Evolutionary conservation across 2,888 invertebrate genomes (phyloP).

Genomic region (Oxytorus armatus): DNA sequence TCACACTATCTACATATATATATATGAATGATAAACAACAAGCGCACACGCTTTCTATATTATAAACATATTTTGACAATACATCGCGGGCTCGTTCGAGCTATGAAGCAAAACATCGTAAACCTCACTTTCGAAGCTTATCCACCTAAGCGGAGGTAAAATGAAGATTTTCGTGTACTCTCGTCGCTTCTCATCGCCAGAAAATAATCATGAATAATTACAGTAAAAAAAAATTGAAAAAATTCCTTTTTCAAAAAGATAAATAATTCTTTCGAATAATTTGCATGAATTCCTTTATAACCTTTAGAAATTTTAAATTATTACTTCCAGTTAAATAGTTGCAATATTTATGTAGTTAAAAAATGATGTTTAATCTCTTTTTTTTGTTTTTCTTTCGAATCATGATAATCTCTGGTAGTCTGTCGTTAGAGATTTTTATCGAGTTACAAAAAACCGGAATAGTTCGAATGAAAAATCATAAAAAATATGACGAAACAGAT

Average conservation of each 20-base stretch:
- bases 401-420: no score
- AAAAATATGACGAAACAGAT: no score
- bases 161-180: conserved; percentile 27
- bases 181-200: conserved; percentile 1
- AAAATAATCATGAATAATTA: conserved; percentile 34
- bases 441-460: no score
- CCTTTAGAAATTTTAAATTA: no score
- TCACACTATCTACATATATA: background rate
- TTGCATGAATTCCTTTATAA: no score
- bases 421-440: no score
- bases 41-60: conserved; percentile 20
- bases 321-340: no score
- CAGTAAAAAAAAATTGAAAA: background rate
- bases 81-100: conserved; percentile 73
- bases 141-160: conserved; percentile 64
- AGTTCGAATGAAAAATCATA: no score
- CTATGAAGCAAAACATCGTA: conserved; percentile 78
- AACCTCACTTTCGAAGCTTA: conserved; percentile 76
- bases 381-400: no score
- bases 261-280: no score
- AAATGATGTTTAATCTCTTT: no score
- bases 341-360: no score
- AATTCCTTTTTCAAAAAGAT: background rate
- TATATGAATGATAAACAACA: conserved; percentile 32
- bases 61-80: conserved; percentile 81